Percentiles rank a stretch among this genome's conserved stretches.
These are phyloP conservation scores for Congeria kusceri DNA, from an alignment of 2,888 invertebrate genomes.

Conservation along the genomic window DNA sequence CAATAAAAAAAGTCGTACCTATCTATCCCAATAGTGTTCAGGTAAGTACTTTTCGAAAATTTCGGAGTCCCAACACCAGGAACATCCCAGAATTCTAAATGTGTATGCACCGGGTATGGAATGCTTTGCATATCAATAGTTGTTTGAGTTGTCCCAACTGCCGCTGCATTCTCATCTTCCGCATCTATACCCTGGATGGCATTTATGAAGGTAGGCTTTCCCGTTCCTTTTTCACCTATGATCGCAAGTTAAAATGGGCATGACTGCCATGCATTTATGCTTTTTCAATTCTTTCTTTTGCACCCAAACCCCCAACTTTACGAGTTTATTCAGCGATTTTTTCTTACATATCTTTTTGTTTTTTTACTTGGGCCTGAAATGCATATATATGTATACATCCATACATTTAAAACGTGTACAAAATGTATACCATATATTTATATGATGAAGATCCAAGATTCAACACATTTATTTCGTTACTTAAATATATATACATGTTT, in stretches of 20 bases:
- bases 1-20: conserved; percentile 47
- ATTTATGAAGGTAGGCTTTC: conserved; percentile 45
- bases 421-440: too few relatives aligned
- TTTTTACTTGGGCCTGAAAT: too few relatives aligned
- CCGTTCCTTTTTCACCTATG: conserved; percentile 28
- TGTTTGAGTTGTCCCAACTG: conserved; percentile 27
- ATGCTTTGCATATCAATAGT: conserved; percentile 22
- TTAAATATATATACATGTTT: too few relatives aligned
- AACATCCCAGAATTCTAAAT: conserved; percentile 47
- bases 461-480: too few relatives aligned
- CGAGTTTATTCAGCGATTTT: too few relatives aligned
- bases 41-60: conserved; percentile 32
- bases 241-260: conserved; percentile 19
- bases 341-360: too few relatives aligned
- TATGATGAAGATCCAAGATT: too few relatives aligned
- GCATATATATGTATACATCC: too few relatives aligned
- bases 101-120: conserved; percentile 20
- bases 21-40: conserved; percentile 16
- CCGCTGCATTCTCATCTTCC: conserved; percentile 28
- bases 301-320: too few relatives aligned
- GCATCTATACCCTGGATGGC: conserved; percentile 15
- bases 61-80: conserved; percentile 49
- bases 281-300: too few relatives aligned
- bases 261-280: background rate
- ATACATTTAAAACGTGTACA: too few relatives aligned